phyloP scores from a whole-genome alignment of 2,797 vertebrate genomes.

The Geotrypetes seraphini region DNA sequence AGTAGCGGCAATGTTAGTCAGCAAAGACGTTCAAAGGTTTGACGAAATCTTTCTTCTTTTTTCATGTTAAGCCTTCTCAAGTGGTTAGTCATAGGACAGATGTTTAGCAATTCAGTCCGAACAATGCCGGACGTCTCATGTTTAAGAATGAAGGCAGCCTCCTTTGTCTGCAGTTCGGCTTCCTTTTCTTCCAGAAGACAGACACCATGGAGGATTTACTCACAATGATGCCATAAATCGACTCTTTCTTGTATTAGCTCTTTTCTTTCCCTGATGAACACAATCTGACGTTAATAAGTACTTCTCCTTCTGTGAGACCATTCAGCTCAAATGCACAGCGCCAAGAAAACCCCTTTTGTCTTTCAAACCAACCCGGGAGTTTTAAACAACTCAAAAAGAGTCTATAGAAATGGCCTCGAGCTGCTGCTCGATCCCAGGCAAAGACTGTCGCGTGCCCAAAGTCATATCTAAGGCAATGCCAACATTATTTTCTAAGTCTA shows the following conservation, averaged over 20 bases:
- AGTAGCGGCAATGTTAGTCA: too few relatives aligned
- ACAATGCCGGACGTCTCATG: slow-evolving; percentile 1
- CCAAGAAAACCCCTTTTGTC: slow-evolving; percentile 12
- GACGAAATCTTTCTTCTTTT: neutral
- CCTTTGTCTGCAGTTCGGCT: slow-evolving; percentile 7
- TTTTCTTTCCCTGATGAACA: slow-evolving; percentile 21
- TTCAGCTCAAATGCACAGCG: slow-evolving; percentile 24
- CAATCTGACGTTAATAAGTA: slow-evolving; percentile 50
- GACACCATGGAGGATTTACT: slow-evolving; percentile 2
- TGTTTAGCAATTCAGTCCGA: slow-evolving; percentile 1
- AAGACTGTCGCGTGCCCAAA: slow-evolving; percentile 27
- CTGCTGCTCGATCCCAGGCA: too few relatives aligned
- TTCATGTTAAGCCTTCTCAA: neutral
- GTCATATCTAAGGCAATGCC: too few relatives aligned
- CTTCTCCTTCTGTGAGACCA: slow-evolving; percentile 12
- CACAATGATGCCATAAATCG: slow-evolving; percentile 30
- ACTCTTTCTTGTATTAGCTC: slow-evolving; percentile 32
- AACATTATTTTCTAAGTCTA: too few relatives aligned
- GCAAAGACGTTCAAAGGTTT: slow-evolving; percentile 6
- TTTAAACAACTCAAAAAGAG: slow-evolving; percentile 46
- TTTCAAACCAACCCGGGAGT: slow-evolving; percentile 16
- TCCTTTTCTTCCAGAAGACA: slow-evolving; percentile 5
- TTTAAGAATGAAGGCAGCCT: slow-evolving; percentile 4
- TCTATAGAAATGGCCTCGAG: slow-evolving; percentile 39
- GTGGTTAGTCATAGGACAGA: slow-evolving; percentile 7